A percentile compares a stretch with the other conserved stretches of the same genome.
Conservation (phyloP, 2,888 invertebrate genomes). For the Danaus chrysippus region DNA sequence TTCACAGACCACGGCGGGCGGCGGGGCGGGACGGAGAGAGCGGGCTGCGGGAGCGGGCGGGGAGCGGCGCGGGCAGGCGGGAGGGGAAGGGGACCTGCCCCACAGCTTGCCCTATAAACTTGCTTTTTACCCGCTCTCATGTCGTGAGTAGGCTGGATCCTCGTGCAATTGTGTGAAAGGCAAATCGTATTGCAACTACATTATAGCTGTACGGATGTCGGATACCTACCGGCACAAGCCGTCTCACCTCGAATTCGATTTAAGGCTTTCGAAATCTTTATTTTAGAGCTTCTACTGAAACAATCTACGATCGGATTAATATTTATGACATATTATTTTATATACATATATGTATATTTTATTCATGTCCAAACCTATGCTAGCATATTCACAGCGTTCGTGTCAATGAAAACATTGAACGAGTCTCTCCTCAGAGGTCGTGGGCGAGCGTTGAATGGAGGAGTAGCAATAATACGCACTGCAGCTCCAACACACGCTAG, state of each 20-base stretch:
- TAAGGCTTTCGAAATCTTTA: too few species aligned
- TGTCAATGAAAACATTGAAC: background rate
- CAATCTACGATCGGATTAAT: too few species aligned
- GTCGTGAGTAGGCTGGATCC: conserved; percentile 53
- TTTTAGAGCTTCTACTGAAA: too few species aligned
- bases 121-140: conserved; percentile 59
- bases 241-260: background rate
- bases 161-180: conserved; percentile 65
- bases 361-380: too few species aligned
- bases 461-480: conserved; percentile 16
- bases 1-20: conserved; percentile 1
- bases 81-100: conserved; percentile 41
- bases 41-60: conserved; percentile 28
- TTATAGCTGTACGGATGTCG: background rate
- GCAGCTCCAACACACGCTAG: conserved; percentile 9
- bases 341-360: too few species aligned
- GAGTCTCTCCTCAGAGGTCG: background rate
- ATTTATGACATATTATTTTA: too few species aligned
- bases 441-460: conserved; percentile 16
- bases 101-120: conserved; percentile 64
- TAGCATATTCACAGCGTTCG: too few species aligned
- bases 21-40: conserved; percentile 28
- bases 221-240: background rate
- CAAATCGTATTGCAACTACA: conserved; percentile 41
- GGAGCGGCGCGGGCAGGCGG: conserved; percentile 37